Evolutionary conservation across 2,888 invertebrate genomes (phyloP), one percentile per base, ranked within the genome.

Genomic region (Ophion ventricosus): DNA sequence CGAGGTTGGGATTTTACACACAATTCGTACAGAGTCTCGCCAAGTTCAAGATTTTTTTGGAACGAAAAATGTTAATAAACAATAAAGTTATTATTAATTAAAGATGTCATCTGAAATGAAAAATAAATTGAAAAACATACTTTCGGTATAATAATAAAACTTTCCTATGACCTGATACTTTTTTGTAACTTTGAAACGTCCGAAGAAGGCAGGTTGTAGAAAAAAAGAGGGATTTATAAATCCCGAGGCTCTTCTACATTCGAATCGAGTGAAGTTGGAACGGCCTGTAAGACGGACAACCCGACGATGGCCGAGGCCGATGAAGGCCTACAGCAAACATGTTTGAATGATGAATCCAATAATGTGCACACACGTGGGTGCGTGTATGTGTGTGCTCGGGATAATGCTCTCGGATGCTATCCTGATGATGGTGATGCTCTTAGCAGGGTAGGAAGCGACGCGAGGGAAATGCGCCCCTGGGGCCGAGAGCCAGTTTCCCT

Each of bases 291-390:
- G 81, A 82, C 54, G 69, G 69, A 54, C 56, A 67, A 70, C 29
- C 63, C 61, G 17, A 35, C 49, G 77, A 43, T 43, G 10, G 43
- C 57, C 70, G 69, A 40, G 43, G 14, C 57, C 70, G 69, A 40
- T 63, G 75, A 64, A 64, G 84, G 84, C 69, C 85, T 79, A 83
- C 84, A 83, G 67, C 82, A 83, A 88, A 89, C 87, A 88, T 86
- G 87, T 88, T 87, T 87, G 90, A 88, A 89, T 87, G 88, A 90
- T 89, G 90, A 90, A 89, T 89, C 88, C 85, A 87, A 88, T 88
- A 88, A 89, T 84, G 43, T 43, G 11, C 43, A 14, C 43, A 43
- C 43, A 86, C 64, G 67, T 23, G 35, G 66, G 69, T 56, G 86
- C 56, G 23, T 59, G 59, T 43, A 11, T 63, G 87, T 73, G 70